These are phyloP conservation scores for Ridgeia piscesae DNA, from an alignment of 1,140 invertebrate genomes.

Conservation along the genomic window DNA sequence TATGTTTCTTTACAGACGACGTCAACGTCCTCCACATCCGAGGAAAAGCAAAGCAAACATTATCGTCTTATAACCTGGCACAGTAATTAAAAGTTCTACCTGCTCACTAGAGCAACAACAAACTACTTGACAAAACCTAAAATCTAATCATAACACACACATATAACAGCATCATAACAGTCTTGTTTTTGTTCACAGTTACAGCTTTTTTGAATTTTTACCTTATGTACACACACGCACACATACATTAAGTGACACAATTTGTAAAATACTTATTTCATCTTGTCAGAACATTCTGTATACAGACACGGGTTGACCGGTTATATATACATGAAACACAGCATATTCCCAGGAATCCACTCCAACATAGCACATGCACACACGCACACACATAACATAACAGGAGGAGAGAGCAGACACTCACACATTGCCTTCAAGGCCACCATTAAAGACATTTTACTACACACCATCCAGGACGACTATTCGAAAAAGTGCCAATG, in stretches of 20 bases:
- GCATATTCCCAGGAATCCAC: neutral
- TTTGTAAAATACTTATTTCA: neutral
- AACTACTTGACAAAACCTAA: neutral
- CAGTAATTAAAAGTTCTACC: neutral
- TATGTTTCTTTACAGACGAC: neutral
- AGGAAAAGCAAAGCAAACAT: neutral
- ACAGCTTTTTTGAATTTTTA: neutral
- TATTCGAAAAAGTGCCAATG: neutral
- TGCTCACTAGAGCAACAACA: neutral
- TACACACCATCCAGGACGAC: neutral
- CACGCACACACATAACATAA: neutral
- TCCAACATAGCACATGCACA: neutral
- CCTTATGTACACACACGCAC: neutral
- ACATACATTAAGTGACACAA: neutral
- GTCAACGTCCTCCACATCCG: neutral
- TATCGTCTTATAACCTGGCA: neutral
- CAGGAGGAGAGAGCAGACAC: neutral
- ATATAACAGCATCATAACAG: neutral
- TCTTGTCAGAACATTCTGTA: neutral
- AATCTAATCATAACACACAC: neutral
- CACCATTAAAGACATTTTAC: neutral
- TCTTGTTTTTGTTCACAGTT: neutral
- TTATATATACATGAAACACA: neutral
- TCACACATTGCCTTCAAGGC: neutral
- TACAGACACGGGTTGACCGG: neutral